These are phyloP conservation scores for Orthonyx spaldingii DNA, from an alignment of 2,113 vertebrate species.

Conservation along the genomic window DNA sequence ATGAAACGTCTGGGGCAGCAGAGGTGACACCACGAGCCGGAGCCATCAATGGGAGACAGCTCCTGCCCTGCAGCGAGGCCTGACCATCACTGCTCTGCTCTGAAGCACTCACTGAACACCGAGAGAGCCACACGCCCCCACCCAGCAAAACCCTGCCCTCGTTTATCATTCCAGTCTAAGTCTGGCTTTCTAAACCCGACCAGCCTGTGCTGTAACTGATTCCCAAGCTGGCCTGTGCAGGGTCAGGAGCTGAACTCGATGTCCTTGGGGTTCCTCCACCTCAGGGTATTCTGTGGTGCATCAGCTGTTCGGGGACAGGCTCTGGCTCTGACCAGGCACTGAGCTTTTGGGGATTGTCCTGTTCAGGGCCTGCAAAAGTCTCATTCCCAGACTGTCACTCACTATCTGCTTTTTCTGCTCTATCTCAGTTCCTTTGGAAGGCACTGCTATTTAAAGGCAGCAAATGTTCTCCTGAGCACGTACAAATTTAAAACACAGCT, in stretches of 20 bases:
- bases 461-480: background rate
- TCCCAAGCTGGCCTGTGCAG: background rate
- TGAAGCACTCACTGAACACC: rapidly evolving
- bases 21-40: background rate
- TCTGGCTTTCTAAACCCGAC: background rate
- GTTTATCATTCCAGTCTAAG: background rate
- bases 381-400: background rate
- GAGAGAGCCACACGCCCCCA: background rate
- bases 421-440: background rate
- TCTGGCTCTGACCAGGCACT: background rate
- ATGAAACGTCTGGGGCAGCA: background rate
- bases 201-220: background rate
- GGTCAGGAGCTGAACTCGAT: background rate
- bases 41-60: background rate
- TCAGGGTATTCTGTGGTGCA: background rate
- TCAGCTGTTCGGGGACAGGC: rapidly evolving
- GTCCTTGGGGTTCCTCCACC: background rate
- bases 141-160: background rate
- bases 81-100: background rate
- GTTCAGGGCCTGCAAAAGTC: background rate
- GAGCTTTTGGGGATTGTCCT: background rate
- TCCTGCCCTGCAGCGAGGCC: background rate
- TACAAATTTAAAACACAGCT: background rate
- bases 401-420: background rate
- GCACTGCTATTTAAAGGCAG: background rate